These are phyloP conservation scores for Phalacrocorax aristotelis DNA, from an alignment of 2,113 vertebrate species.

Conservation along the genomic window DNA sequence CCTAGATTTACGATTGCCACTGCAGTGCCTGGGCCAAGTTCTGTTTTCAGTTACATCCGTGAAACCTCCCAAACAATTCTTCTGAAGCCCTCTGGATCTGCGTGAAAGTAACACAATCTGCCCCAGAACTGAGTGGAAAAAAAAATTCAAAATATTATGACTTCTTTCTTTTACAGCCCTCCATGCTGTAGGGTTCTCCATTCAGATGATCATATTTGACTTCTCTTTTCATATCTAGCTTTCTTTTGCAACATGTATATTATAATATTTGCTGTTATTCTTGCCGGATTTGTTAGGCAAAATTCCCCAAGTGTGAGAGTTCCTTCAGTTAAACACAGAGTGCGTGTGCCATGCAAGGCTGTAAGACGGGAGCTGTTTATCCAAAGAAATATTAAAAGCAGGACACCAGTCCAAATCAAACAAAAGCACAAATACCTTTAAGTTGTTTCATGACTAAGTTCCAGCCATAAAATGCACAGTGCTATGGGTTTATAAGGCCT, in stretches of 20 bases:
- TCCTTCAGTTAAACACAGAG: slow-evolving; percentile 7
- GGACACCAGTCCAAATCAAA: slow-evolving; percentile 55
- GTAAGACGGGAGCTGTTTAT: slow-evolving; percentile 47
- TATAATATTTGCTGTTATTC: not conserved
- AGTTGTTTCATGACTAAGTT: slow-evolving; percentile 35
- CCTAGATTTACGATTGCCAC: not conserved
- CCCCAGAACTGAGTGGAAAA: not conserved
- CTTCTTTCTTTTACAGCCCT: not conserved
- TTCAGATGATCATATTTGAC: not conserved
- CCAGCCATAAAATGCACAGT: slow-evolving; percentile 20
- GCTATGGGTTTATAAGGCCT: slow-evolving; percentile 50
- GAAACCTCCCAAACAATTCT: not conserved
- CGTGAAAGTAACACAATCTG: not conserved
- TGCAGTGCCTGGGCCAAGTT: not conserved
- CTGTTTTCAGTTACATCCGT: not conserved
- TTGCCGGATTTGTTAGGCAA: not conserved
- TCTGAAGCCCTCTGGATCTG: slow-evolving; percentile 6
- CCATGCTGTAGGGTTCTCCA: not conserved
- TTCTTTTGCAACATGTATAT: not conserved
- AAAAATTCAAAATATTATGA: not conserved
- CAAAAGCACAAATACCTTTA: slow-evolving; percentile 51
- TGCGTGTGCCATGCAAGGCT: not conserved
- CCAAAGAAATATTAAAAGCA: slow-evolving; percentile 55
- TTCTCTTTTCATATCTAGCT: not conserved
- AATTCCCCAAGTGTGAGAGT: slow-evolving; percentile 17